phyloP scores from a whole-genome alignment of 2,888 invertebrate genomes.

The Carcina quercana region DNA sequence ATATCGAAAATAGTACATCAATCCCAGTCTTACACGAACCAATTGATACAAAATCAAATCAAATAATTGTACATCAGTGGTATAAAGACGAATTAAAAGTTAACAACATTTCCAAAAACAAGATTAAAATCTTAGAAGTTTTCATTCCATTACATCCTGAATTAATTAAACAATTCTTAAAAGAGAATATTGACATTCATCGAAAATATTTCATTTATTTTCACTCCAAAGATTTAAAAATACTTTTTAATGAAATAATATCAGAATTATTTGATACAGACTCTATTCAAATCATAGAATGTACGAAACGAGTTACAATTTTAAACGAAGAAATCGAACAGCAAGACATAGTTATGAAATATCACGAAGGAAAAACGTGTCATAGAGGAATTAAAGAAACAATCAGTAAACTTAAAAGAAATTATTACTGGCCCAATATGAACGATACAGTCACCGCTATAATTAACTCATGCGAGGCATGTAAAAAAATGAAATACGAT shows the following conservation, averaged over 20 bases:
- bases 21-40: slow-evolving; percentile 5
- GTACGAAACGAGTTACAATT: slow-evolving; percentile 8
- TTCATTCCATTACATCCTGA: not conserved
- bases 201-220: slow-evolving; percentile 13
- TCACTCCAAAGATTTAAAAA: slow-evolving; percentile 1
- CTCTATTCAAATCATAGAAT: slow-evolving; percentile 4
- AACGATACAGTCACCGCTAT: slow-evolving; percentile 9
- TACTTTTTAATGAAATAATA: slow-evolving; percentile 2
- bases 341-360: slow-evolving; percentile 5
- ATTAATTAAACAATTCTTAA: slow-evolving; percentile 9
- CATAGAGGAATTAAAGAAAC: slow-evolving; percentile 16
- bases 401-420: slow-evolving; percentile 4
- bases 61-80: slow-evolving; percentile 3
- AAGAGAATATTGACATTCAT: slow-evolving; percentile 9
- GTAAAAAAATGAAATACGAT: slow-evolving; percentile 11
- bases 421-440: slow-evolving; percentile 14
- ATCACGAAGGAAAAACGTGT: slow-evolving; percentile 13
- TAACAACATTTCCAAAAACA: slow-evolving; percentile 1
- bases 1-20: not conserved
- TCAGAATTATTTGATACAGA: slow-evolving; percentile 7
- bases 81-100: not conserved
- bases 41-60: slow-evolving; percentile 4
- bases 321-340: slow-evolving; percentile 6
- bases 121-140: slow-evolving; percentile 2
- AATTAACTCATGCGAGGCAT: slow-evolving; percentile 10